phyloP scores from a whole-genome alignment of 2,888 invertebrate species.

The Sphaerophoria rueppellii region DNA sequence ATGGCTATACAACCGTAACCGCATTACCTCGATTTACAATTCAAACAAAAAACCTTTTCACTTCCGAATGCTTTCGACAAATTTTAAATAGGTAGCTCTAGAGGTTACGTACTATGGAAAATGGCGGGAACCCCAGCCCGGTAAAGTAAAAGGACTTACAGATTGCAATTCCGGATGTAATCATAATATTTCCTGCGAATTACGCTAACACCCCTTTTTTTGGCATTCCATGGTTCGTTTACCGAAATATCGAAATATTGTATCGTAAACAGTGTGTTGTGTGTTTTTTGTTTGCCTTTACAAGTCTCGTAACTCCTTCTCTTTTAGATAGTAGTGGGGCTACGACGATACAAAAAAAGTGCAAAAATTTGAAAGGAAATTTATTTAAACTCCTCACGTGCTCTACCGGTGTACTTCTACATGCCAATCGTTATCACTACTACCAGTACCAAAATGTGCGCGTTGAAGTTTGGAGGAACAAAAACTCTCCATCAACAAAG shows the following conservation, averaged over 20 bases:
- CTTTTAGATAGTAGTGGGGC: constrained; percentile 14
- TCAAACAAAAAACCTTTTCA: constrained; percentile 9
- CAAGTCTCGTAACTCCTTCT: constrained; percentile 25
- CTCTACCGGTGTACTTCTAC: constrained; percentile 32
- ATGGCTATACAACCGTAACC: background rate
- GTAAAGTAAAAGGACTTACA: constrained; percentile 34
- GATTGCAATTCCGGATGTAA: constrained; percentile 72
- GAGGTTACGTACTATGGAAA: background rate
- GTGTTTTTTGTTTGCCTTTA: background rate
- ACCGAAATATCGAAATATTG: constrained; percentile 35
- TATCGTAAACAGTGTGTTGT: constrained; percentile 57
- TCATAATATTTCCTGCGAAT: constrained; percentile 73
- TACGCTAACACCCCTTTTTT: constrained; percentile 68
- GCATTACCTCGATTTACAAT: constrained; percentile 17
- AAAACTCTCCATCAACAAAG: constrained; percentile 46
- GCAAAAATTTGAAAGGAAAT: constrained; percentile 40
- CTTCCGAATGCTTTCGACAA: constrained; percentile 26
- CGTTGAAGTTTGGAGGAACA: constrained; percentile 15
- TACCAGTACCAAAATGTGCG: background rate
- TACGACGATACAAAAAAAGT: constrained; percentile 4
- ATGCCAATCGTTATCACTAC: background rate
- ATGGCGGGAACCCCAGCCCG: background rate
- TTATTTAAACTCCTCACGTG: constrained; percentile 68
- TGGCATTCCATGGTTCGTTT: constrained; percentile 70
- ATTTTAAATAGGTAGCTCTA: constrained; percentile 59